phyloP scores from a whole-genome alignment of 1,140 invertebrate species.

The Meloidogyne chitwoodi region DNA sequence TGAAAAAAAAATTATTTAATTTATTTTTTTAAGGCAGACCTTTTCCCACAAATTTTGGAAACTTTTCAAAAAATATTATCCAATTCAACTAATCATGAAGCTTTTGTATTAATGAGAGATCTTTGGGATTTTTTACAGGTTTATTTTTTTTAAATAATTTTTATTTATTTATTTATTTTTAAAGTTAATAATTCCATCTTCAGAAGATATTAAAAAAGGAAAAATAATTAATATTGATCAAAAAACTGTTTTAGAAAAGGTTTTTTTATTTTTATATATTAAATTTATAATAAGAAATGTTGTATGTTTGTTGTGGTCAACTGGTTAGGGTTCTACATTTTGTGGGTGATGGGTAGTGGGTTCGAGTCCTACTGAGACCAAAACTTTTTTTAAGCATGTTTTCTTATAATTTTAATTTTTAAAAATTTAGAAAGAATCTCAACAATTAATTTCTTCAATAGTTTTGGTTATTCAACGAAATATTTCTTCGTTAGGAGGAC shows the following conservation, averaged over 20 bases:
- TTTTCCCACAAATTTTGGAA: conserved; percentile 12
- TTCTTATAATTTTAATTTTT: too few species aligned
- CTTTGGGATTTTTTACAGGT: conserved; percentile 27
- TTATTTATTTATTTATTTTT: not conserved
- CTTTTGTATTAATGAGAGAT: conserved; percentile 7
- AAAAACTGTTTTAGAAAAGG: not conserved
- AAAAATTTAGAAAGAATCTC: conserved; percentile 11
- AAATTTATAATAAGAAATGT: not conserved
- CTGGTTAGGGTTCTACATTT: not conserved
- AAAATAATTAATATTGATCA: not conserved
- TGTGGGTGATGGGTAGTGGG: not conserved
- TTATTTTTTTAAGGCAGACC: not conserved
- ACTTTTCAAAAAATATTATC: conserved; percentile 11
- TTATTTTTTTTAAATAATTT: not conserved
- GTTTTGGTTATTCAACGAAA: conserved; percentile 2
- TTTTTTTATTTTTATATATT: not conserved
- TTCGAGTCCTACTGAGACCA: not conserved
- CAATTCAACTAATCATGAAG: conserved; percentile 12
- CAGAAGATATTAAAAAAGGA: not conserved
- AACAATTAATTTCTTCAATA: conserved; percentile 6
- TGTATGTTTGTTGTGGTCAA: too few species aligned
- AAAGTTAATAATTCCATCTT: not conserved
- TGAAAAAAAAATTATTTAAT: not conserved
- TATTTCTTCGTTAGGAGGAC: not conserved
- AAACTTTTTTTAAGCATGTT: too few species aligned